Evolutionary conservation across 2,888 invertebrate species (phyloP).

Genomic region (Chrysodeixis includens): DNA sequence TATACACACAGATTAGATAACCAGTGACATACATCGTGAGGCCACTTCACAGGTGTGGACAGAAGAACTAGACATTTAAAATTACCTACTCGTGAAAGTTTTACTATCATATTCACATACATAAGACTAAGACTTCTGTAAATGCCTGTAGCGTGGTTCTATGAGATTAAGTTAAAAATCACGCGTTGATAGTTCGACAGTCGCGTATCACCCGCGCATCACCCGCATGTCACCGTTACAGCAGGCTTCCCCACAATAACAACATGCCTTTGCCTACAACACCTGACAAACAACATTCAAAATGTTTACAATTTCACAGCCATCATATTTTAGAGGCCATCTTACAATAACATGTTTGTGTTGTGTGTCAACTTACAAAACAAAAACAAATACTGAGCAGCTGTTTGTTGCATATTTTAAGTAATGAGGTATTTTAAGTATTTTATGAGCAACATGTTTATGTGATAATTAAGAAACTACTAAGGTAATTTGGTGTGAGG

Average conservation of each 20-base stretch:
- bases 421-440: neutral
- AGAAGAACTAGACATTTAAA: neutral
- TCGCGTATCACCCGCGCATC: neutral
- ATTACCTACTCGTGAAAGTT: neutral
- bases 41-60: neutral
- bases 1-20: constrained; percentile 29
- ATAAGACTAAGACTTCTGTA: neutral
- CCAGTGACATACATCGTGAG: constrained; percentile 22
- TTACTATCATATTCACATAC: neutral
- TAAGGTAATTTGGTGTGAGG: no score
- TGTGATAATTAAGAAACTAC: no score
- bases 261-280: neutral
- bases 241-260: neutral
- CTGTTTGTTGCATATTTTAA: neutral
- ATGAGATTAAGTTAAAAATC: neutral
- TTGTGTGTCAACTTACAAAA: neutral
- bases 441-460: neutral
- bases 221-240: neutral
- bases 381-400: neutral
- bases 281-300: neutral
- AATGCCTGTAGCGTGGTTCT: neutral
- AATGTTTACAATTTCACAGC: neutral
- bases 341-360: neutral
- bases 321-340: neutral
- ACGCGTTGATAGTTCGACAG: neutral